These are phyloP conservation scores for Abramis brama DNA, from an alignment of 2,113 vertebrate genomes.

Conservation along the genomic window DNA sequence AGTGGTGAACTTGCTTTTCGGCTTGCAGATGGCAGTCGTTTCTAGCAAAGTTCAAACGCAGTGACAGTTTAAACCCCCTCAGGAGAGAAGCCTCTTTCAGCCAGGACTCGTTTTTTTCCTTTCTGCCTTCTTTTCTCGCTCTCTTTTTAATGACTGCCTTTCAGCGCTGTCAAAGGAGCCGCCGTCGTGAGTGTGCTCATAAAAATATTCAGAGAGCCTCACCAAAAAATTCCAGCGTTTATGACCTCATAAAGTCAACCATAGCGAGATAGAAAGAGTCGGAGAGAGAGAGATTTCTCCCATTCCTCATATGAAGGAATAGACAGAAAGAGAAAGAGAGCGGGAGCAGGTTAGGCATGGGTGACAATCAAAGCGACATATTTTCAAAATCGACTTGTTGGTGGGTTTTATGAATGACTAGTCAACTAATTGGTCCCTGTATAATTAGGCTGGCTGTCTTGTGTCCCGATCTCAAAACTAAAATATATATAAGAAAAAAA, in stretches of 20 bases:
- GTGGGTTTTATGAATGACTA: too few species aligned
- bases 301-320: constrained; percentile 12
- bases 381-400: not conserved
- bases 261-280: constrained; percentile 28
- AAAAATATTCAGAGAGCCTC: constrained; percentile 57
- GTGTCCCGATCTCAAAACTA: not conserved
- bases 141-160: constrained; percentile 48
- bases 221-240: constrained; percentile 56
- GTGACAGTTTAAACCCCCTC: constrained; percentile 38
- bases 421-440: too few species aligned
- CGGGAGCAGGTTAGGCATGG: constrained; percentile 35
- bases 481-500: not conserved
- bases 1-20: constrained; percentile 7
- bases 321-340: constrained; percentile 28
- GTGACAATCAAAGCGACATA: not conserved
- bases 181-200: constrained; percentile 13
- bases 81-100: constrained; percentile 43
- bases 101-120: constrained; percentile 35
- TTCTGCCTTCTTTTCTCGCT: constrained; percentile 35
- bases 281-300: constrained; percentile 23
- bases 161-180: constrained; percentile 53
- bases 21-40: constrained; percentile 13
- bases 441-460: too few species aligned
- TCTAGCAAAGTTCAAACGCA: constrained; percentile 35
- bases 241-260: constrained; percentile 55